Evolutionary conservation across 2,888 invertebrate species (phyloP).

Genomic region (Notocelia uddmanniana): DNA sequence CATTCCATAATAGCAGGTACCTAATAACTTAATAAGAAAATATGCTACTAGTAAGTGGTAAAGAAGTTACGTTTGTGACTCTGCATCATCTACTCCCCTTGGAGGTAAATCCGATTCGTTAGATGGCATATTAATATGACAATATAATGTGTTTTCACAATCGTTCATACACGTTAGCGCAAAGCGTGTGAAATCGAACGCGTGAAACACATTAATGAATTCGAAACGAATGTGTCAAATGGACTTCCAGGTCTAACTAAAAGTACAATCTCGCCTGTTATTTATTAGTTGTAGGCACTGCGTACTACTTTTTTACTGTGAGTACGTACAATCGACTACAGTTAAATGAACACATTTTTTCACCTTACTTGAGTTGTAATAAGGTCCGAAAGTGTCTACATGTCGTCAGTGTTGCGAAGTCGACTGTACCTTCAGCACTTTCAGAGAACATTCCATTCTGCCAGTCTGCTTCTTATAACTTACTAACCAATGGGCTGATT

Average conservation of each 20-base stretch:
- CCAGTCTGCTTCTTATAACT: not conserved
- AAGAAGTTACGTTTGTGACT: no score
- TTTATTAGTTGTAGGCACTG: no score
- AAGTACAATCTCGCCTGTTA: not conserved
- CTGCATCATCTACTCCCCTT: not conserved
- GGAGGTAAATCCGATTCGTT: not conserved
- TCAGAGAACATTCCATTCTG: not conserved
- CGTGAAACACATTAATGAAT: not conserved
- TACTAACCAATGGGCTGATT: conserved; percentile 4
- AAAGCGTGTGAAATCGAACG: not conserved
- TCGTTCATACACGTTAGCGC: not conserved
- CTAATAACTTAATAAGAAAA: no score
- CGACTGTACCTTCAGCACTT: not conserved
- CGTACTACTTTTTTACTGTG: no score
- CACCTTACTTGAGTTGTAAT: no score
- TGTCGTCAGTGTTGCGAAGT: no score
- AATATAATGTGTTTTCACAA: not conserved
- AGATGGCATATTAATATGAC: not conserved
- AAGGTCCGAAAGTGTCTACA: no score
- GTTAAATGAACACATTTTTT: no score
- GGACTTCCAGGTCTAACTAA: not conserved
- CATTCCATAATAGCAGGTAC: no score
- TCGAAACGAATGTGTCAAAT: not conserved
- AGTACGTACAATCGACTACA: no score
- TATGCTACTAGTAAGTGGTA: no score